Evolutionary conservation across 2,797 vertebrate species (phyloP).

Genomic region (Sebastes minor): DNA sequence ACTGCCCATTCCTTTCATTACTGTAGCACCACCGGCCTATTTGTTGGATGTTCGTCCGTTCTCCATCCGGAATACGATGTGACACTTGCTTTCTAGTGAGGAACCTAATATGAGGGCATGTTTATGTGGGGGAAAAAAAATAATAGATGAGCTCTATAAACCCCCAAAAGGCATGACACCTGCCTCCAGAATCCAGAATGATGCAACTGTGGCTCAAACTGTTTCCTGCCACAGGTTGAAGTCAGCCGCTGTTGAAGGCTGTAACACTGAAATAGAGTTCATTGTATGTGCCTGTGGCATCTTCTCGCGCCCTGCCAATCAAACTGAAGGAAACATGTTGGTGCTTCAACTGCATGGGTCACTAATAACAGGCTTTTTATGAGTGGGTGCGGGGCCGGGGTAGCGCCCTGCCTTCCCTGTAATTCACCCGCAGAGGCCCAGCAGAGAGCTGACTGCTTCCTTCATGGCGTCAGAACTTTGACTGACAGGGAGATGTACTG

Average conservation of each 20-base stretch:
- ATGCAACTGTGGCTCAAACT: conserved; percentile 6
- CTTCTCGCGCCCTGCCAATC: conserved; percentile 47
- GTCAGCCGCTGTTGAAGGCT: conserved; percentile 14
- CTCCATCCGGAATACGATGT: conserved; percentile 64
- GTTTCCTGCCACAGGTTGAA: conserved; percentile 23
- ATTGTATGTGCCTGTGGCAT: conserved; percentile 38
- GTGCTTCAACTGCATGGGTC: conserved; percentile 45
- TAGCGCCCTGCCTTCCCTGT: conserved; percentile 36
- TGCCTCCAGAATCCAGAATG: conserved; percentile 20
- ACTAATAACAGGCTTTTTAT: conserved; percentile 62
- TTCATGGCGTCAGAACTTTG: conserved; percentile 44
- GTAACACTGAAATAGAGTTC: conserved; percentile 21
- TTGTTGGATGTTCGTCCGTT: conserved; percentile 46
- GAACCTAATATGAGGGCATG: conserved; percentile 43
- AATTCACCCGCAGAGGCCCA: conserved; percentile 50
- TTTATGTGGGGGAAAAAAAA: conserved; percentile 8
- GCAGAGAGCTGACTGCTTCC: conserved; percentile 31
- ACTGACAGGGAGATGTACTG: conserved; percentile 70
- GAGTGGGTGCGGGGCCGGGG: conserved; percentile 21
- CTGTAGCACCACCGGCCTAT: conserved; percentile 39
- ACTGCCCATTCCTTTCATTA: conserved; percentile 31
- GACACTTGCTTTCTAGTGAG: conserved; percentile 67
- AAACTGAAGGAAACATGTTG: conserved; percentile 41
- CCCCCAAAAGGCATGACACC: conserved; percentile 9
- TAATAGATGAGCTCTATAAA: conserved; percentile 23